Evolutionary conservation across 2,888 invertebrate species (phyloP), one percentile per base, ranked within the genome.

Genomic region (Diloba caeruleocephala): DNA sequence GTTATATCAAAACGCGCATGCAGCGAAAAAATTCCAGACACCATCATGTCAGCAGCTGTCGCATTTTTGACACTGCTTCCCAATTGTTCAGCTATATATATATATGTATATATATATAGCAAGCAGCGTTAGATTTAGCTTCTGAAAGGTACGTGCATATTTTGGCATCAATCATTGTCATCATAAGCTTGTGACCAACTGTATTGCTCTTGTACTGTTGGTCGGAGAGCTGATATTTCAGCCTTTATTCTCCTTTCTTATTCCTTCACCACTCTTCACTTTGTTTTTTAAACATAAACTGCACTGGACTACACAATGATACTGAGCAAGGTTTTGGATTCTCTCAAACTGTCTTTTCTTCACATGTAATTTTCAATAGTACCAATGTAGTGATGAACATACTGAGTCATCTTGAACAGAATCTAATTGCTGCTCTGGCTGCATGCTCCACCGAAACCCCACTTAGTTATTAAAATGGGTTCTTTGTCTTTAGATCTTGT

Each of bases 291-390:
- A 42, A 53, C 12, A 0, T 15, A 37, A 56, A 41, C 14, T 44
- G 28, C 10, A 54, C 34, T 14, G 43, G 43, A 14, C 48, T 32
- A 48, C 48, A 54, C 33, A 38, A 54, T n/a, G 38, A 33, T 7
- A 37, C 12, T 42, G 33, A 48, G 15, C 32, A 43, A 8, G 54
- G 46, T 23, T 48, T 43, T 19, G 33, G 26, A 6, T 34, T 34
- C 9, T 10, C 17, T 33, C 32, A 42, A 10, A 33, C 2, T 15
- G 25, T 23, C 3, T 28, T 6, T 1, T 15, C 14, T 38, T 13
- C 26, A 26, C 13, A 13, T 9, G 14, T 26, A 8, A 44, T 13
- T 14, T 34, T 44, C 5, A 45, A 6, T n/a, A 36, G 44, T 7
- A 45, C 44, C 13, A 36, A 21, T 0, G 29, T 21, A 0, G 44